Evolutionary conservation across 1,140 invertebrate species (phyloP).

Genomic region (Rhagoletis zephyria): DNA sequence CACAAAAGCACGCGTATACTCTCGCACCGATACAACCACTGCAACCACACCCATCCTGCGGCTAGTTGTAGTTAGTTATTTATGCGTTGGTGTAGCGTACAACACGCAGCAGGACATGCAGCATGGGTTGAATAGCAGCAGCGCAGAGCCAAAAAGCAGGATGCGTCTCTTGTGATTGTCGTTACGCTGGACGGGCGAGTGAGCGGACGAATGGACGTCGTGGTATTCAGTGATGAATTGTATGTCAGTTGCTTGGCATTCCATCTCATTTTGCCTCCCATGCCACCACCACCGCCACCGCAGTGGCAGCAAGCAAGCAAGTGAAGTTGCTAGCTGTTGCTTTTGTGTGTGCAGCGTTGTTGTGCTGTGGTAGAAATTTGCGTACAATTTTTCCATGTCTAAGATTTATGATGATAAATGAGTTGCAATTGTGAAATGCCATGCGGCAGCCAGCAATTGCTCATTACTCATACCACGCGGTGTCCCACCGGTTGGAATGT

Average conservation of each 20-base stretch:
- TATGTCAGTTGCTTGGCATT: conserved; percentile 42
- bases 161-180: conserved; percentile 2
- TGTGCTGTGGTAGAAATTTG: conserved; percentile 30
- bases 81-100: not conserved
- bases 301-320: not conserved
- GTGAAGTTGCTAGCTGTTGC: not conserved
- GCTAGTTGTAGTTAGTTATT: not conserved
- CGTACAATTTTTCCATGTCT: conserved; percentile 41
- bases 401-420: conserved; percentile 53
- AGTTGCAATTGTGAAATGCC: conserved; percentile 51
- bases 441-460: conserved; percentile 36
- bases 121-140: not conserved
- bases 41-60: not conserved
- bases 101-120: not conserved
- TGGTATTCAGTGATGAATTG: conserved; percentile 37
- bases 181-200: not conserved
- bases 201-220: not conserved
- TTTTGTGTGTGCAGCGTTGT: not conserved
- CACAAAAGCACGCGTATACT: no score
- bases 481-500: conserved; percentile 4
- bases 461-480: conserved; percentile 48
- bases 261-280: conserved; percentile 1
- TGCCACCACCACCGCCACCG: not conserved
- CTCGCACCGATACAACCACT: not conserved
- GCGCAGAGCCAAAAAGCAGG: not conserved